Evolutionary conservation across 2,888 invertebrate species (phyloP), one percentile per base, ranked within the genome.

Genomic region (Rhimphoctona megacephalus): DNA sequence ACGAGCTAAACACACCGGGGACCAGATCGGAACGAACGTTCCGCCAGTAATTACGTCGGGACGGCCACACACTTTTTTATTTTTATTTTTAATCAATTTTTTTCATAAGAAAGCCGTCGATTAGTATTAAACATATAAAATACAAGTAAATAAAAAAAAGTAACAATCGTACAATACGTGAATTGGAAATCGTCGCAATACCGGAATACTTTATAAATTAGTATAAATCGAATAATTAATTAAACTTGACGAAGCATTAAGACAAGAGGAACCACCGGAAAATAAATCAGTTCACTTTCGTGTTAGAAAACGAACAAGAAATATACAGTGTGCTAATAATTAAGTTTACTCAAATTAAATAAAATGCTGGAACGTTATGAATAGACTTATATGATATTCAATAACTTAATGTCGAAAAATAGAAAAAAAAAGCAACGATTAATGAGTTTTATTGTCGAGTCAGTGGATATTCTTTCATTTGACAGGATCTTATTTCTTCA

Each of bases 11-110:
- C 82, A 77, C 22, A 69, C 33, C 57, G 67, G 61, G 36, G 74
- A 74, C 43, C 84, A 80, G 80, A 80, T 80, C 80, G 80, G 80
- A 74, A 69, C 70, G 69, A 30, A 61, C 61, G 69, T 76, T 82
- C 76, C 82, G 76, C 69, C 76, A 67, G 76, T 46, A 57, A 69
- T 82, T 57, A 80, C 84, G 80, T 74, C 80, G 49, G 66, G 54
- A 69, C 80, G 30, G 46, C 19, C 36, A 72, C 43, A 22, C 25
- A 46, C 25, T 22, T 49, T 25, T 52, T 49, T n/a, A 72, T 43
- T 43, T 22, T 36, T 39, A 67, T 49, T 78, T 54, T 33, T 66
- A 9, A 14, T 4, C 6, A 69, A 17, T 39, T 67, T 30, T 6
- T 33, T 61, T 30, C 14, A 8, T 43, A 9, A 36, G 17, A 79